Base-by-base conservation (phyloP, 1,140 invertebrate genomes). In the Brachionus rotundiformis region DNA sequence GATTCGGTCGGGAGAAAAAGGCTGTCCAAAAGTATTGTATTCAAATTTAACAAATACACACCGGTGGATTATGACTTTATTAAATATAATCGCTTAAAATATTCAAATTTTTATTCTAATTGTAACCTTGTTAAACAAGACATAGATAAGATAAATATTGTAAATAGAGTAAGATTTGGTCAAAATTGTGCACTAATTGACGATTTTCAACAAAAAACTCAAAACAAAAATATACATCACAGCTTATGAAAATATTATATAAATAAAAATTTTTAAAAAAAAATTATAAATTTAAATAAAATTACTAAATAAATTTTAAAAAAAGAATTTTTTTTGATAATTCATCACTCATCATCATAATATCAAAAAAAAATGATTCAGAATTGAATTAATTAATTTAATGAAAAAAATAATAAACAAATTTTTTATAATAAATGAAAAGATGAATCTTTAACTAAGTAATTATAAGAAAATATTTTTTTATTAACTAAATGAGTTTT, bases 31-130 rank as follows among this genome's bases (percentile, higher is more conserved):
- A 54, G 47, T 16, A 54, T 54, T 54, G n/a, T 19, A 8, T 54
- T 54, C 47, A 54, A 54, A 8, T 54, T 54, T 54, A 54, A 54
- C 19, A 54, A 8, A n/a, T 19, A 54, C 47, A 23, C 3, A 19
- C 47, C 47, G 47, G 47, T 54, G 47, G 47, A 54, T 54, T 54
- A 54, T 54, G 19, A 54, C 23, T 54, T 54, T 8, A 54, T 54
- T 8, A 54, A 10, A 19, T 54, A 19, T 19, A 54, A 54, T 19
- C 47, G 47, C 19, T 19, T 54, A 54, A 54, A 54, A 19, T 54
- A 54, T 54, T 54, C 47, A 1, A 54, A 54, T 54, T 54, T 54
- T 54, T 54, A 54, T 54, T 54, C 47, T 23, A 54, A 54, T 54
- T 54, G 47, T 19, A 54, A 54, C 4, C 47, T 54, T 7, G 47